phyloP scores from a whole-genome alignment of 2,888 invertebrate genomes.

The Erpobdella octoculata region DNA sequence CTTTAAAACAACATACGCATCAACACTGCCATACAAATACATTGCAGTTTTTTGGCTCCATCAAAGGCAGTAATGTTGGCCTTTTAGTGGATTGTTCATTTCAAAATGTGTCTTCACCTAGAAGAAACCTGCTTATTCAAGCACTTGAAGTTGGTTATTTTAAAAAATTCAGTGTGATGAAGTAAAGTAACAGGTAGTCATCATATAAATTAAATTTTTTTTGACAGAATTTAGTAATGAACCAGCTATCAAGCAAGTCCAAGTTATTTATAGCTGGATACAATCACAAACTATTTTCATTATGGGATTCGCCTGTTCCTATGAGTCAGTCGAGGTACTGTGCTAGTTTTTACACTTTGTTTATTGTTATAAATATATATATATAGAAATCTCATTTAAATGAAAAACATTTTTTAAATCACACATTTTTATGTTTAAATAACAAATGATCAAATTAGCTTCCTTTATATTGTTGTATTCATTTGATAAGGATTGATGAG shows the following conservation, averaged over 20 bases:
- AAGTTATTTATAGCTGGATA: slow-evolving; percentile 49
- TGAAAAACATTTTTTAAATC: slow-evolving; percentile 13
- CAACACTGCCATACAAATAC: no score
- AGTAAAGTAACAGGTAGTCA: not conserved
- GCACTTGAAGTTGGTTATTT: no score
- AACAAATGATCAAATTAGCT: not conserved
- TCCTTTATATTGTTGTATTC: not conserved
- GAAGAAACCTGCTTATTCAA: not conserved
- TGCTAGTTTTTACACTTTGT: not conserved
- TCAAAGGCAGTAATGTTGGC: slow-evolving; percentile 47
- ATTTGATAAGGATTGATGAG: slow-evolving; percentile 45
- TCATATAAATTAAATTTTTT: not conserved
- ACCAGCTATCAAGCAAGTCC: slow-evolving; percentile 48
- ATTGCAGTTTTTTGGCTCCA: slow-evolving; percentile 49
- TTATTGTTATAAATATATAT: no score
- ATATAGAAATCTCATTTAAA: no score
- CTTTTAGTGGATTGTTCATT: slow-evolving; percentile 49
- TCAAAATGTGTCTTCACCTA: no score
- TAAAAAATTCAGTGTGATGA: not conserved
- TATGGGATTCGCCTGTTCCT: slow-evolving; percentile 48
- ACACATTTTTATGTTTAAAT: not conserved
- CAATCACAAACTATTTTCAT: slow-evolving; percentile 37
- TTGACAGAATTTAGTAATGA: slow-evolving; percentile 50
- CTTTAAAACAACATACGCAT: no score
- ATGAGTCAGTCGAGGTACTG: slow-evolving; percentile 46